Percentiles rank a stretch among this genome's conserved stretches.
These are phyloP conservation scores for Notoglanidium macrostoma DNA, from an alignment of 2,797 vertebrate species.

Conservation along the genomic window DNA sequence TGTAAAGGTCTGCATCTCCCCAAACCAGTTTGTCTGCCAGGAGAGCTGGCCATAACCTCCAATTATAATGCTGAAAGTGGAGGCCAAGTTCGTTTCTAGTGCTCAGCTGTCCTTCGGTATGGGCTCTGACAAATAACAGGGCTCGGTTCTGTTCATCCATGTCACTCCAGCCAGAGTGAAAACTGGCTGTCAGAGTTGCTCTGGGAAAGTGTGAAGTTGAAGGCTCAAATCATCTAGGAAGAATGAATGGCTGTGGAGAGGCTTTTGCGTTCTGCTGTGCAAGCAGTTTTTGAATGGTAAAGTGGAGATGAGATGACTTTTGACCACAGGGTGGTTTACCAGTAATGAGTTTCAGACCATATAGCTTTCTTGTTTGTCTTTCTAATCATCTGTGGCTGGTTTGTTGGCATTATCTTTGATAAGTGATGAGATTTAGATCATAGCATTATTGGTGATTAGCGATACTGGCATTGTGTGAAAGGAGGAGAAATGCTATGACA, in stretches of 20 bases:
- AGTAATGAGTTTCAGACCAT: conserved; percentile 45
- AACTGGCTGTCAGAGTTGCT: conserved; percentile 46
- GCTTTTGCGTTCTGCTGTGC: conserved; percentile 45
- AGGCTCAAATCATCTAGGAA: conserved; percentile 41
- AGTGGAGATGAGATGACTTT: conserved; percentile 39
- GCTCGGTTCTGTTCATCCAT: conserved; percentile 38
- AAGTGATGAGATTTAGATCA: conserved; percentile 37
- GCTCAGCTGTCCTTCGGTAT: conserved; percentile 41
- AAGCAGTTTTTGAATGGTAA: conserved; percentile 45
- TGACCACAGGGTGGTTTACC: conserved; percentile 38
- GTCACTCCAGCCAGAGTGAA: conserved; percentile 41
- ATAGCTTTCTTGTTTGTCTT: conserved; percentile 43
- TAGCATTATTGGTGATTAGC: conserved; percentile 11
- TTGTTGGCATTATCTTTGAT: conserved; percentile 31
- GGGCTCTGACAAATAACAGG: conserved; percentile 39
- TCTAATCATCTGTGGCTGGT: conserved; percentile 37
- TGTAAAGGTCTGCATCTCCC: conserved; percentile 56
- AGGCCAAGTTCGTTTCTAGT: conserved; percentile 44
- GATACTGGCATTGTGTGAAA: conserved; percentile 23
- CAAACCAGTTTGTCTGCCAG: conserved; percentile 45
- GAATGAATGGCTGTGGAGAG: conserved; percentile 29
- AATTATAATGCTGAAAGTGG: conserved; percentile 73
- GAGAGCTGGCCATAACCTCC: conserved; percentile 65
- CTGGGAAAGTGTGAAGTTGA: conserved; percentile 43
- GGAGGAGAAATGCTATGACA: conserved; percentile 16